These are phyloP conservation scores for Salmo trutta DNA, from an alignment of 2,797 vertebrate species.

Conservation along the genomic window DNA sequence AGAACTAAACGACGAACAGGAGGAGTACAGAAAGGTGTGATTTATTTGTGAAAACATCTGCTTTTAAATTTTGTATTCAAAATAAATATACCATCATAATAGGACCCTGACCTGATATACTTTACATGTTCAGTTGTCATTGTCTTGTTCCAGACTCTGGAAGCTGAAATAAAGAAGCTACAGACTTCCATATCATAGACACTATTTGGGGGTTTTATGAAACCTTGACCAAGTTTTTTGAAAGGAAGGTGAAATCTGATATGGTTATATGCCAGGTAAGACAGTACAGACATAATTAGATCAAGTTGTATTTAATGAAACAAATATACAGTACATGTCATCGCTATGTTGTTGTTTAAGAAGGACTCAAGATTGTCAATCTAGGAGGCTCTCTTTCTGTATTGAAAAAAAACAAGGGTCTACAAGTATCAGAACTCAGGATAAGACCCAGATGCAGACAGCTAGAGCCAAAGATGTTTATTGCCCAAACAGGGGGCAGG, in stretches of 20 bases:
- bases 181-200: slow-evolving; percentile 82
- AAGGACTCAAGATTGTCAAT: slow-evolving; percentile 89
- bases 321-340: neutral
- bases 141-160: slow-evolving; percentile 74
- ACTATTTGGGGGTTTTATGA: slow-evolving; percentile 84
- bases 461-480: no score
- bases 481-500: no score
- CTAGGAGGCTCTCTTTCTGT: slow-evolving; percentile 73
- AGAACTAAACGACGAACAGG: slow-evolving; percentile 84
- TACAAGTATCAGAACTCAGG: neutral
- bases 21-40: slow-evolving; percentile 85
- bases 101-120: neutral
- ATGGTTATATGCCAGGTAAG: slow-evolving; percentile 89
- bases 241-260: slow-evolving; percentile 86
- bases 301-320: neutral
- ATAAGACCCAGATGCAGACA: no score
- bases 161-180: slow-evolving; percentile 87
- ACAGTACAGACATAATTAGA: neutral
- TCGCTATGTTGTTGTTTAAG: slow-evolving; percentile 70
- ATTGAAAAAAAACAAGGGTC: slow-evolving; percentile 70
- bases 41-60: neutral
- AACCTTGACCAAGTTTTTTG: slow-evolving; percentile 79
- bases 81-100: neutral
- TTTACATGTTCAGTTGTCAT: neutral
- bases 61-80: slow-evolving; percentile 2